Evolutionary conservation across 2,797 vertebrate genomes (phyloP).

Genomic region (Cottoperca gobio): DNA sequence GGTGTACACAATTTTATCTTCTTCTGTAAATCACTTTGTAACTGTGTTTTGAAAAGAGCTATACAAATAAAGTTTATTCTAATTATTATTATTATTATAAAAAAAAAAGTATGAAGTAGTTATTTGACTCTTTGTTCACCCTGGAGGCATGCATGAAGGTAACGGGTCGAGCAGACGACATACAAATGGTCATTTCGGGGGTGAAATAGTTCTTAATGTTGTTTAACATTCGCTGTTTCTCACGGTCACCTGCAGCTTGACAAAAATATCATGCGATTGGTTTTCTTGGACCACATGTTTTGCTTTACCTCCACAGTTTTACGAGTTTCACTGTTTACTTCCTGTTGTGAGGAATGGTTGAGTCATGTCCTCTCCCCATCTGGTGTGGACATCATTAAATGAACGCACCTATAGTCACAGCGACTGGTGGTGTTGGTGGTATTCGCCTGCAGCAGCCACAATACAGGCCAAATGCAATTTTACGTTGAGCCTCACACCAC

Average conservation of each 20-base stretch:
- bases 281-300: background rate
- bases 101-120: too few species aligned
- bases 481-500: background rate
- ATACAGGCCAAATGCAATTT: background rate
- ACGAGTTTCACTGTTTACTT: background rate
- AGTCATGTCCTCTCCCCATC: slow-evolving; percentile 8
- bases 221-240: background rate
- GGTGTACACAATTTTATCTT: too few species aligned
- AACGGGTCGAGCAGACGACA: too few species aligned
- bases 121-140: too few species aligned
- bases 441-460: slow-evolving; percentile 15
- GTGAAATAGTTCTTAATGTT: too few species aligned
- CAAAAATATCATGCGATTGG: background rate
- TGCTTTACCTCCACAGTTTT: background rate
- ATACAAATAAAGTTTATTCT: too few species aligned
- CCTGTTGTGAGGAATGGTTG: slow-evolving; percentile 8
- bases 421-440: background rate
- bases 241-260: background rate
- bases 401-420: slow-evolving; percentile 1
- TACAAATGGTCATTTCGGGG: too few species aligned
- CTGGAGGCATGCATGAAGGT: too few species aligned
- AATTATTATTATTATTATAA: too few species aligned
- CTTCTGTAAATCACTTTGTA: too few species aligned
- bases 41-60: too few species aligned
- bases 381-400: background rate